phyloP scores from a whole-genome alignment of 2,888 invertebrate genomes.

The Drosophila birchii region DNA sequence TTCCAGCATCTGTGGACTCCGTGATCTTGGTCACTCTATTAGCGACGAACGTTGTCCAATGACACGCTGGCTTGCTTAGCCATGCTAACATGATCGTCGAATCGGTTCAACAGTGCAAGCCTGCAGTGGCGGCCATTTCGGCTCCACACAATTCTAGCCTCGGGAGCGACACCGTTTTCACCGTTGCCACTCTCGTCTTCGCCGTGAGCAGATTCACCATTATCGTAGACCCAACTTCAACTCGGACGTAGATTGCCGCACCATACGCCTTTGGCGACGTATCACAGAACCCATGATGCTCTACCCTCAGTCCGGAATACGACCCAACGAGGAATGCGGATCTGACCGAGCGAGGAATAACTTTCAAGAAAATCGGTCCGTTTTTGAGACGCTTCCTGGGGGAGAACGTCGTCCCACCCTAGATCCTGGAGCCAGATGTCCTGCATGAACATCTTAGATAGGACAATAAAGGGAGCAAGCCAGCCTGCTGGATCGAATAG shows the following conservation, averaged over 20 bases:
- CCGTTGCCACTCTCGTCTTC: conserved; percentile 14
- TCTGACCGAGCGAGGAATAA: too few relatives aligned
- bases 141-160: conserved; percentile 38
- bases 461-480: too few relatives aligned
- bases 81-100: too few relatives aligned
- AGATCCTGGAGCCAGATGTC: too few relatives aligned
- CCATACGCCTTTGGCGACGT: conserved; percentile 28
- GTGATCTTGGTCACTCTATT: too few relatives aligned
- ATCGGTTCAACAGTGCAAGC: neutral
- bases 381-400: too few relatives aligned
- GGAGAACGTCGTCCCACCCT: too few relatives aligned
- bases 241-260: conserved; percentile 23
- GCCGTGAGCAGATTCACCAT: conserved; percentile 19
- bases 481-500: too few relatives aligned
- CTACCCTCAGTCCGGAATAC: neutral
- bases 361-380: too few relatives aligned
- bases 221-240: neutral
- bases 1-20: too few relatives aligned
- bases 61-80: neutral
- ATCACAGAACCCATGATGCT: conserved; percentile 33
- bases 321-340: conserved; percentile 32
- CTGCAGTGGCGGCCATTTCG: conserved; percentile 4
- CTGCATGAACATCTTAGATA: too few relatives aligned
- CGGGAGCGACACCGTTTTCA: conserved; percentile 18
- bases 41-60: too few relatives aligned